phyloP scores from a whole-genome alignment of 2,888 invertebrate species.

The Rhingia campestris region DNA sequence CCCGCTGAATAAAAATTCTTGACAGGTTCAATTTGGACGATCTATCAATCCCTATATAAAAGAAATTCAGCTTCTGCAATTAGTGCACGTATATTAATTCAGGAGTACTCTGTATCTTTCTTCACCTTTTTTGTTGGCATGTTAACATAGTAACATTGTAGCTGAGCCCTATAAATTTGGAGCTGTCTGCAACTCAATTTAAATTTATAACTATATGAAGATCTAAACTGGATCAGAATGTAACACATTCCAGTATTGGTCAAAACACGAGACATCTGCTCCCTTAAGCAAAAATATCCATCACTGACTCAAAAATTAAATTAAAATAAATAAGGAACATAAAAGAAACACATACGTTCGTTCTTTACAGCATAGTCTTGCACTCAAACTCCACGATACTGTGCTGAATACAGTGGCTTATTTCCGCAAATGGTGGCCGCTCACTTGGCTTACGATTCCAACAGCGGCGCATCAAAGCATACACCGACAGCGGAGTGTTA shows the following conservation, averaged over 20 bases:
- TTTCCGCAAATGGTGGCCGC: slow-evolving; percentile 92
- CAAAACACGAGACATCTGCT: slow-evolving; percentile 22
- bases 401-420: slow-evolving; percentile 90
- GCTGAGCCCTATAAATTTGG: no score
- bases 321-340: slow-evolving; percentile 61
- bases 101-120: no score
- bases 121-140: no score
- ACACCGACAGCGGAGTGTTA: slow-evolving; percentile 92
- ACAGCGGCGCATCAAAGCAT: slow-evolving; percentile 96
- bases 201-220: no score
- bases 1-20: no score
- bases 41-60: no score
- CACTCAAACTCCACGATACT: slow-evolving; percentile 83
- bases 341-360: slow-evolving; percentile 14
- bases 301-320: slow-evolving; percentile 26
- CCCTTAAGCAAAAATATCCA: slow-evolving; percentile 29
- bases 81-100: no score
- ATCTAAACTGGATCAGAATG: neutral
- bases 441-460: slow-evolving; percentile 94
- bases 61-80: no score
- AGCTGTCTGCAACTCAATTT: no score
- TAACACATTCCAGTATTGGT: neutral
- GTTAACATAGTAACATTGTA: no score
- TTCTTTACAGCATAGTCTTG: slow-evolving; percentile 79
- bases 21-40: no score